Evolutionary conservation across 1,140 invertebrate species (phyloP).

Genomic region (Polyergus mexicanus): DNA sequence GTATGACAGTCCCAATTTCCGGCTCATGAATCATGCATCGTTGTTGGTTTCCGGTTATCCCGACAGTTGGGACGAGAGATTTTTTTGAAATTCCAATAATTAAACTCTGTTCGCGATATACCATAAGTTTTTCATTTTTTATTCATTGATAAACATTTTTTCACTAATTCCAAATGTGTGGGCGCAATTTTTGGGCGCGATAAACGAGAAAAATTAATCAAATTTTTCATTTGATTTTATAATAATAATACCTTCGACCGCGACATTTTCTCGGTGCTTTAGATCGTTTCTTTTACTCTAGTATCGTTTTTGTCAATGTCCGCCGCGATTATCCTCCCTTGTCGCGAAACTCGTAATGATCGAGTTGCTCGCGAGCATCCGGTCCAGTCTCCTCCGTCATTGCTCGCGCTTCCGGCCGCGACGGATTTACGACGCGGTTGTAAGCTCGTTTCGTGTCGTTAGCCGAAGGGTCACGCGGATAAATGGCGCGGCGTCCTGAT

Average conservation of each 20-base stretch:
- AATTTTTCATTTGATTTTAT: not conserved
- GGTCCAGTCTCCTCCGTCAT: not conserved
- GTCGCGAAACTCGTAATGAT: constrained; percentile 11
- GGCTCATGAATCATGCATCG: constrained; percentile 66
- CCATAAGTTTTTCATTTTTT: not conserved
- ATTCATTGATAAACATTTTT: not conserved
- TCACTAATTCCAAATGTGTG: not conserved
- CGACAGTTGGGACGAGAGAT: not conserved
- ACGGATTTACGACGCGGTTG: constrained; percentile 72
- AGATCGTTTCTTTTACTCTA: not conserved
- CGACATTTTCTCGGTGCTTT: not conserved
- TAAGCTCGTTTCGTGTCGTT: constrained; percentile 72
- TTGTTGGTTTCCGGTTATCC: constrained; percentile 26
- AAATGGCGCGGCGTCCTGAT: constrained; percentile 64
- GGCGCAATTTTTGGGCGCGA: not conserved
- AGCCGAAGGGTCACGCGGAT: constrained; percentile 55
- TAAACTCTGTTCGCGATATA: not conserved
- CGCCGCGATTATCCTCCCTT: not conserved
- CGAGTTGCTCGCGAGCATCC: constrained; percentile 32
- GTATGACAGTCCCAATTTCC: constrained; percentile 51
- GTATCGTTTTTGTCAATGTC: no score
- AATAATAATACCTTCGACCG: not conserved
- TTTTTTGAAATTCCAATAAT: not conserved
- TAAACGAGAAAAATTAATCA: not conserved
- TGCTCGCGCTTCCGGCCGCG: constrained; percentile 60